Conservation (phyloP, 2,797 vertebrate genomes). For the Phoeniculus purpureus region DNA sequence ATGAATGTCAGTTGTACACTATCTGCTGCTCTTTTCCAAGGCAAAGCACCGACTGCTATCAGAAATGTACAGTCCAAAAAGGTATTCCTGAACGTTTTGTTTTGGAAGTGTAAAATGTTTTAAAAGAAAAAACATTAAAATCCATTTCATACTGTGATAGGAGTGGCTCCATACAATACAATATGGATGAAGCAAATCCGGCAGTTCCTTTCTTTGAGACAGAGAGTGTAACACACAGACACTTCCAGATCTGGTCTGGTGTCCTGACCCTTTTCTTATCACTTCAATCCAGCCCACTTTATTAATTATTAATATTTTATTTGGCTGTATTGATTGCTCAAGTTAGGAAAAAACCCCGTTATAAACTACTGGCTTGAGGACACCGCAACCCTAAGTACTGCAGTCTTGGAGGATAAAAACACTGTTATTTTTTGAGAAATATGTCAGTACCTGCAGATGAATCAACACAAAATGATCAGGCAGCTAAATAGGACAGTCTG, state of each 20-base stretch:
- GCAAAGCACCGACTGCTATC: neutral
- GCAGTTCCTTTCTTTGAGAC: constrained; percentile 40
- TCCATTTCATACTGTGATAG: constrained; percentile 30
- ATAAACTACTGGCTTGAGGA: constrained; percentile 19
- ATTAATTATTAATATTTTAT: constrained; percentile 24
- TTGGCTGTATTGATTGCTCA: constrained; percentile 24
- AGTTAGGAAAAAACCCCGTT: neutral
- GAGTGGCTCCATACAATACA: constrained; percentile 21
- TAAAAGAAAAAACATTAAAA: constrained; percentile 37
- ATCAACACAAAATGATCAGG: constrained; percentile 43
- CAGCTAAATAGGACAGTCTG: constrained; percentile 24
- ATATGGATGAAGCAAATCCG: constrained; percentile 36
- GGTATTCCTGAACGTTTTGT: constrained; percentile 40
- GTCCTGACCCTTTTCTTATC: neutral
- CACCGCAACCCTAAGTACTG: constrained; percentile 28
- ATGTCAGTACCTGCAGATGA: neutral
- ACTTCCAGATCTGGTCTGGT: neutral
- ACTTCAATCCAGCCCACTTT: neutral
- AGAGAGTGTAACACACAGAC: neutral
- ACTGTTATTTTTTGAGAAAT: constrained; percentile 22
- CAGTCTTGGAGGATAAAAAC: constrained; percentile 17
- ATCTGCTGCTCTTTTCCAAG: neutral
- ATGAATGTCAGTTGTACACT: neutral
- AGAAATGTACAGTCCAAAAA: constrained; percentile 16
- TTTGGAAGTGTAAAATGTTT: constrained; percentile 24